Conservation (phyloP, 2,797 vertebrate species). For the Sylvia borin region DNA sequence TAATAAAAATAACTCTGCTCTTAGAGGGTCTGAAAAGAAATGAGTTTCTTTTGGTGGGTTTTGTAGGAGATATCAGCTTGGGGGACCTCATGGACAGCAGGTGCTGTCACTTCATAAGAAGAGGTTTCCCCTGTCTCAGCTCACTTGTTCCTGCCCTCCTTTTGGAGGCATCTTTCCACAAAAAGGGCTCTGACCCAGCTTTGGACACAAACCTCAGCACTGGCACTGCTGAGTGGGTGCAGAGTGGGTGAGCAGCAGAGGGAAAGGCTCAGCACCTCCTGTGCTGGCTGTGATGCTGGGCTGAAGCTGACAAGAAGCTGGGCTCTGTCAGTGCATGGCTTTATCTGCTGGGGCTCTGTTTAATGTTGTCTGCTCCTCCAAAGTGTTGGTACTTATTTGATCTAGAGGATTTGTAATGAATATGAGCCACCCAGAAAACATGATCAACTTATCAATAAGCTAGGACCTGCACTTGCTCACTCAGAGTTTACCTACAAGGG, state of each 20-base stretch:
- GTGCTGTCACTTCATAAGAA: neutral
- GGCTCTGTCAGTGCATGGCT: no score
- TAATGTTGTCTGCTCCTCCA: neutral
- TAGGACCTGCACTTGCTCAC: neutral
- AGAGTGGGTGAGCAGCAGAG: neutral
- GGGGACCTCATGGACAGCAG: neutral
- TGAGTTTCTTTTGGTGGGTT: neutral
- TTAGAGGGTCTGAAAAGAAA: neutral
- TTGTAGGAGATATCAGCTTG: neutral
- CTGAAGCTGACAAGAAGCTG: neutral
- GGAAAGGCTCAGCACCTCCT: neutral
- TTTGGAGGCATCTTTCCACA: neutral
- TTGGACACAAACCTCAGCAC: neutral
- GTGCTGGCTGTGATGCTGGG: neutral
- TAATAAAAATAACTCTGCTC: neutral
- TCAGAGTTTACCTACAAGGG: neutral
- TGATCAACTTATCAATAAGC: neutral
- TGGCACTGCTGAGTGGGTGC: neutral
- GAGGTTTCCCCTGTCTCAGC: neutral
- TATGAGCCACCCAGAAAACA: neutral
- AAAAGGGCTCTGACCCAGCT: neutral
- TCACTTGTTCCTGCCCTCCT: neutral
- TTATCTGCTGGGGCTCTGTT: neutral
- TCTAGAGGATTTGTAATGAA: neutral
- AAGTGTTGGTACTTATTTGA: neutral